phyloP scores from a whole-genome alignment of 2,888 invertebrate genomes.

The Pharmacophagus antenor region DNA sequence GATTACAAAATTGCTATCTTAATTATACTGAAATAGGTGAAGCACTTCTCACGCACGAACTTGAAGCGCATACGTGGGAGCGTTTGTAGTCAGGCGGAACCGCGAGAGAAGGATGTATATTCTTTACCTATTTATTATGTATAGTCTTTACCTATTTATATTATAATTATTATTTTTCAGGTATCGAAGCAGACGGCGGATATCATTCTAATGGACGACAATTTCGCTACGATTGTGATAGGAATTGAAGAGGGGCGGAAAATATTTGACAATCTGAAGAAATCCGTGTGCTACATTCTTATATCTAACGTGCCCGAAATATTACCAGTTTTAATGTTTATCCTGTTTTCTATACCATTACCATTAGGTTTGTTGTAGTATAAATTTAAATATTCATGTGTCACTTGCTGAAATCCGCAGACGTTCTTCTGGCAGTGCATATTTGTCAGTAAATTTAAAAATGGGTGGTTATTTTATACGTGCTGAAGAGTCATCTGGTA shows the following conservation, averaged over 20 bases:
- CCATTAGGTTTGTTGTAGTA: conserved; percentile 75
- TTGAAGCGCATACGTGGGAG: no score
- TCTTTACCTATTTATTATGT: no score
- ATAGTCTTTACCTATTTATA: no score
- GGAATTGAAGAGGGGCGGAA: conserved; percentile 92
- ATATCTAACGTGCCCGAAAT: conserved; percentile 93
- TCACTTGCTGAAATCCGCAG: background rate
- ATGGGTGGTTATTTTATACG: background rate
- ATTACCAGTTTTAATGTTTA: conserved; percentile 88
- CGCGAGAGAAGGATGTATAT: no score
- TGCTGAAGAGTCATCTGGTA: no score
- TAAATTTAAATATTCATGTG: background rate
- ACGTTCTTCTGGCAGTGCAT: no score
- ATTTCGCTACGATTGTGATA: conserved; percentile 92
- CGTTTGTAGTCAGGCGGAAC: no score
- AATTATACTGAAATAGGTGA: no score
- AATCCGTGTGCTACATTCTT: conserved; percentile 90
- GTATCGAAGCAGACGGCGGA: conserved; percentile 93
- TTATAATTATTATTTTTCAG: conserved; percentile 40
- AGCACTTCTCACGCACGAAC: no score
- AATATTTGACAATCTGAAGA: conserved; percentile 92
- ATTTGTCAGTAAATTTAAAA: background rate
- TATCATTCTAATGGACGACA: conserved; percentile 93
- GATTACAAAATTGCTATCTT: no score
- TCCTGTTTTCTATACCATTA: conserved; percentile 86